Percentiles rank a stretch among this genome's conserved stretches.
Conservation (phyloP, 2,113 vertebrate species). For the Asarcornis scutulata region DNA sequence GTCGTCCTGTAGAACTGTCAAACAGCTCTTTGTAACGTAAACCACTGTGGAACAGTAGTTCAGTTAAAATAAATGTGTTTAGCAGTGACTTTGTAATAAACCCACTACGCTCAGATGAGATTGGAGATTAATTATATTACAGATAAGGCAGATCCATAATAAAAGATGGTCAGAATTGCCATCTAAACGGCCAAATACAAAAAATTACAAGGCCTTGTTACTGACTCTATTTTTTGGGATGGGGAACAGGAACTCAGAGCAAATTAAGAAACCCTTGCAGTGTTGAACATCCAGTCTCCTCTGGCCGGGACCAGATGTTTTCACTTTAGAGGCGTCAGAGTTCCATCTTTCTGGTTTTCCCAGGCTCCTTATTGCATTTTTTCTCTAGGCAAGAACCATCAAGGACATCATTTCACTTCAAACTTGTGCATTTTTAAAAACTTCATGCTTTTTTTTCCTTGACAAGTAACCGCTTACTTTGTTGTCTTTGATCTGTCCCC, state of each 20-base stretch:
- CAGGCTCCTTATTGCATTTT: background rate
- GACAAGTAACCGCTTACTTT: background rate
- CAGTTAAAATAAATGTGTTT: background rate
- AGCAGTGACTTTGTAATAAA: background rate
- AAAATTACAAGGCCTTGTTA: background rate
- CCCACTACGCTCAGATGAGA: background rate
- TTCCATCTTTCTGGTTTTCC: background rate
- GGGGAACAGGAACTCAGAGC: background rate
- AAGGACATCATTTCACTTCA: background rate
- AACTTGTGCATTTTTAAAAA: background rate
- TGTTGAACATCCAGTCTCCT: background rate
- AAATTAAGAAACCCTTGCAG: background rate
- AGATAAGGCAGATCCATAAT: background rate
- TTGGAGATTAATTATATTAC: background rate
- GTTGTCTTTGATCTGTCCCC: background rate
- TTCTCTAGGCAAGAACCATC: background rate
- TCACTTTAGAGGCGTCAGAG: background rate
- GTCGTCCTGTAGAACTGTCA: background rate
- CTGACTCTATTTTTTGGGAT: background rate
- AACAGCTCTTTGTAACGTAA: background rate
- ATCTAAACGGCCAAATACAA: background rate
- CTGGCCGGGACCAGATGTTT: background rate
- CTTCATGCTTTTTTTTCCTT: fast-evolving
- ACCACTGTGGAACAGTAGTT: background rate
- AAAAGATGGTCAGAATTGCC: background rate